phyloP scores from a whole-genome alignment of 2,113 vertebrate genomes.

The Pachycephala philippinensis region DNA sequence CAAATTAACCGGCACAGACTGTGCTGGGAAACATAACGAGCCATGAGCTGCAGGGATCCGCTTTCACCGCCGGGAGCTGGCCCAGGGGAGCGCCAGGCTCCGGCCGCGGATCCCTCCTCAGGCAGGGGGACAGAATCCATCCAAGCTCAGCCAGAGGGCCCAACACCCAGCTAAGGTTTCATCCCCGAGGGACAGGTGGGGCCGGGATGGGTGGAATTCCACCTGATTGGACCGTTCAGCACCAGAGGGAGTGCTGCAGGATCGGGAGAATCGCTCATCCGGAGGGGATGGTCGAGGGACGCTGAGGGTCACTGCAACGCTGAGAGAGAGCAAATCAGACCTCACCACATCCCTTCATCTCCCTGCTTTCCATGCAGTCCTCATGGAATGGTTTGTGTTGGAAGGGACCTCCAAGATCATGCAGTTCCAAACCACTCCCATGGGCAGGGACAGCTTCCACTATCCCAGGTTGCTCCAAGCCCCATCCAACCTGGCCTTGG shows the following conservation, averaged over 20 bases:
- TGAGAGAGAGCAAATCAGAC: background rate
- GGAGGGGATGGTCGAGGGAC: rapidly evolving
- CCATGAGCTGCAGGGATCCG: slow-evolving; percentile 10
- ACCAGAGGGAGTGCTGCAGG: background rate
- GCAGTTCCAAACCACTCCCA: background rate
- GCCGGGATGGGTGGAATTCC: background rate
- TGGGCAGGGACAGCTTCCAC: background rate
- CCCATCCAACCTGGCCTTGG: background rate
- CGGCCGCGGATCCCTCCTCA: background rate
- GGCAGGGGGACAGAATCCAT: background rate
- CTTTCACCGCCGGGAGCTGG: slow-evolving; percentile 1
- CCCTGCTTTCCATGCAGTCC: background rate
- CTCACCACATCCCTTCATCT: background rate
- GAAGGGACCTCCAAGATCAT: too few relatives aligned
- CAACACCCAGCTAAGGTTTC: background rate
- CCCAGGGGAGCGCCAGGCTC: background rate
- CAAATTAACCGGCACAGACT: slow-evolving; percentile 34
- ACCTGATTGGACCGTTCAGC: background rate
- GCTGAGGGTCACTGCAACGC: background rate
- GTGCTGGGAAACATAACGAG: slow-evolving; percentile 38
- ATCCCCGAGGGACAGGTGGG: background rate
- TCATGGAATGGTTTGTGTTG: background rate
- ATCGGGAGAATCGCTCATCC: rapidly evolving
- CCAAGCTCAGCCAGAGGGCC: background rate
- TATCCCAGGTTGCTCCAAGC: background rate